Percentiles rank a stretch among this genome's conserved stretches.
phyloP scores from a whole-genome alignment of 2,888 invertebrate genomes.

The Psylliodes chrysocephalus region DNA sequence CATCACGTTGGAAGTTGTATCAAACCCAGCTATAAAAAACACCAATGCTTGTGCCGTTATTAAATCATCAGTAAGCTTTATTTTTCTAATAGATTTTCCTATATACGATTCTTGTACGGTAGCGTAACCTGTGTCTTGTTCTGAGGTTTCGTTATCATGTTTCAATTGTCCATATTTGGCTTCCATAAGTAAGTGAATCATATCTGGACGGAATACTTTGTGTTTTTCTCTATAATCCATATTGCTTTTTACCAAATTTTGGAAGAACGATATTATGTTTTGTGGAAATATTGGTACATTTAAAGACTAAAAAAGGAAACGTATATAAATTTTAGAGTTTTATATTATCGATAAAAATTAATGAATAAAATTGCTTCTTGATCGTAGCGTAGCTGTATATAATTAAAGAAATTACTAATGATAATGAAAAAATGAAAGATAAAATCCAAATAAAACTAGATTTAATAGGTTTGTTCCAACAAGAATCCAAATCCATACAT shows the following conservation, averaged over 20 bases:
- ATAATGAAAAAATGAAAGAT: too few species aligned
- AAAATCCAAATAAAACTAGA: too few species aligned
- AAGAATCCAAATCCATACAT: too few species aligned
- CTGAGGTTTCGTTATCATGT: conserved; percentile 38
- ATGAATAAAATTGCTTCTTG: too few species aligned
- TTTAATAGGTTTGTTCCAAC: too few species aligned
- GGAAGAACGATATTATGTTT: conserved; percentile 45
- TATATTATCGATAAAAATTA: too few species aligned
- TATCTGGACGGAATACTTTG: conserved; percentile 55
- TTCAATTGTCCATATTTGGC: conserved; percentile 62
- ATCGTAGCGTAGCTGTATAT: too few species aligned
- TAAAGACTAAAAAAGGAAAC: conserved; percentile 45
- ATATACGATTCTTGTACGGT: background rate
- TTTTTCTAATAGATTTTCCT: background rate
- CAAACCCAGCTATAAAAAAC: conserved; percentile 68
- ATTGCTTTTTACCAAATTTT: conserved; percentile 46
- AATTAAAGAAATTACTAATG: too few species aligned
- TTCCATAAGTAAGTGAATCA: conserved; percentile 69
- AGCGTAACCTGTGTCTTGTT: conserved; percentile 5
- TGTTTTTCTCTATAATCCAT: conserved; percentile 47
- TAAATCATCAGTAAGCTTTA: background rate
- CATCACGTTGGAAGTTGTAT: conserved; percentile 64
- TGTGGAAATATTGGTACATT: conserved; percentile 58
- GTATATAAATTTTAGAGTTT: too few species aligned
- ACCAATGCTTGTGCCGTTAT: conserved; percentile 64